Evolutionary conservation across 2,797 vertebrate species (phyloP).

Genomic region (Manis crassicaudata): DNA sequence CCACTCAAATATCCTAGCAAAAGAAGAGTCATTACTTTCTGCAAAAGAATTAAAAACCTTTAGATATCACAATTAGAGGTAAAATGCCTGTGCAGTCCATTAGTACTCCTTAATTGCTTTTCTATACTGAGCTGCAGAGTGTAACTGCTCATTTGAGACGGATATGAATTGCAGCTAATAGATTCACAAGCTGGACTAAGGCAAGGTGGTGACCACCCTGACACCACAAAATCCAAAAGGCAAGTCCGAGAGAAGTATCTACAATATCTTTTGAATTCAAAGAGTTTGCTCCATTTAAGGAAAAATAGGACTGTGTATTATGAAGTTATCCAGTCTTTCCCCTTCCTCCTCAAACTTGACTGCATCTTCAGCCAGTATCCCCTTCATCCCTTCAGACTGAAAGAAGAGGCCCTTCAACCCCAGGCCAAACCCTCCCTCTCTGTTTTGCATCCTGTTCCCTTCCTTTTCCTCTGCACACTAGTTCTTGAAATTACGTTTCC

Average conservation of each 20-base stretch:
- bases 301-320: neutral
- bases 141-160: neutral
- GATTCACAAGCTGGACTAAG: neutral
- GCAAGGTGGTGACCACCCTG: neutral
- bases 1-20: neutral
- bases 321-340: neutral
- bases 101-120: conserved; percentile 27
- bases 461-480: neutral
- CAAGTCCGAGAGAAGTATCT: neutral
- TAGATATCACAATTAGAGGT: conserved; percentile 8
- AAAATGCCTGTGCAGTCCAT: neutral
- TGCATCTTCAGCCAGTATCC: neutral
- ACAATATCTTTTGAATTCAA: neutral
- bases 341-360: neutral
- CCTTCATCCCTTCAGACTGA: neutral
- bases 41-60: neutral
- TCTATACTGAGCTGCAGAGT: neutral
- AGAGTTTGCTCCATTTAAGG: neutral
- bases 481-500: neutral
- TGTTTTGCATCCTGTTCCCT: neutral
- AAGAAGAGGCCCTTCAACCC: neutral
- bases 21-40: conserved; percentile 1
- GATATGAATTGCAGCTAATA: neutral
- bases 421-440: neutral
- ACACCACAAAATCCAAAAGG: neutral